These are phyloP conservation scores for Mesocentrotus franciscanus DNA, from an alignment of 53 echinoderm and acorn worm genomes.

Conservation along the genomic window DNA sequence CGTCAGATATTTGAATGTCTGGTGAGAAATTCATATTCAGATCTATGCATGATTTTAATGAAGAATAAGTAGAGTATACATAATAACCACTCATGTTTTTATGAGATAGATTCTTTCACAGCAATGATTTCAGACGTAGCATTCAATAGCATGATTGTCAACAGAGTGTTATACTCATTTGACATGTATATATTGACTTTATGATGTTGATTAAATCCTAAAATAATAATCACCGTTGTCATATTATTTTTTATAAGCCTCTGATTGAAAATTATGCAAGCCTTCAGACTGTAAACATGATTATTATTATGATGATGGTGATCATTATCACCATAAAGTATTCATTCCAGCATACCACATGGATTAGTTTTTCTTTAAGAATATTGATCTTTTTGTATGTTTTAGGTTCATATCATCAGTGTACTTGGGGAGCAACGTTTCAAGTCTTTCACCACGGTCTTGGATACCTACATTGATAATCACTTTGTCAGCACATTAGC, in stretches of 20 bases:
- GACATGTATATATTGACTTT: too few species aligned
- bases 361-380: not conserved
- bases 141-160: not conserved
- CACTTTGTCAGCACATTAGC: constrained; percentile 94
- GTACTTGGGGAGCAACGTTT: constrained; percentile 87
- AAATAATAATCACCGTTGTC: too few species aligned
- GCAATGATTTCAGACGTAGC: not conserved
- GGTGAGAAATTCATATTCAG: constrained; percentile 61
- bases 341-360: not conserved
- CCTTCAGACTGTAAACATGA: too few species aligned
- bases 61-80: not conserved
- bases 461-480: constrained; percentile 95
- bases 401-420: constrained; percentile 89
- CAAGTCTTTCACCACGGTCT: constrained; percentile 94
- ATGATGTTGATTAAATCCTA: too few species aligned
- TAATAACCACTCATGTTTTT: too few species aligned
- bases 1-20: constrained; percentile 86
- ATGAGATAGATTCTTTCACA: not conserved
- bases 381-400: not conserved
- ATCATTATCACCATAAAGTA: too few species aligned
- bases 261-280: too few species aligned
- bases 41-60: not conserved
- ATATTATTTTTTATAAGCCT: too few species aligned
- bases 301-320: too few species aligned
- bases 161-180: not conserved